These are phyloP conservation scores for Diadumene lineata DNA, from an alignment of 92 coral and sea anemone genomes.

Conservation along the genomic window DNA sequence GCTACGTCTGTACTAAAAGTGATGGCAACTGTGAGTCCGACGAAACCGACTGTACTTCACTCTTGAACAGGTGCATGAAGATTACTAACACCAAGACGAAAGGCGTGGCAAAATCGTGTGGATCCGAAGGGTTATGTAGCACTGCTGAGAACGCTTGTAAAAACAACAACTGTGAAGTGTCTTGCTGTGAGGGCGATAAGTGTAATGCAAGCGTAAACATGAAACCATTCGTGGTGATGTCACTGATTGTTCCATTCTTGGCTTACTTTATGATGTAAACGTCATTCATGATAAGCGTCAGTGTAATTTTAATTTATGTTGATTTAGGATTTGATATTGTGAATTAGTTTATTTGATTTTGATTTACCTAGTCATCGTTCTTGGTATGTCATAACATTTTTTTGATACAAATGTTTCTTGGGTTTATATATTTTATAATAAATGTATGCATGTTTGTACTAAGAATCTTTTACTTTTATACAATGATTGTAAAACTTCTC, in stretches of 20 bases:
- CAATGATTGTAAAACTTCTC: no score
- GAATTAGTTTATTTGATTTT: no score
- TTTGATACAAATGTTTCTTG: no score
- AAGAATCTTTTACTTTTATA: no score
- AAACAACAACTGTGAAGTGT: not conserved
- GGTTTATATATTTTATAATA: no score
- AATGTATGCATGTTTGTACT: no score
- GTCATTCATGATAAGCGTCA: not conserved
- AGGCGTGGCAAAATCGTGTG: not conserved
- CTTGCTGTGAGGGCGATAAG: constrained; percentile 1
- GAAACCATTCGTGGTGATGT: not conserved
- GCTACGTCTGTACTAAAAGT: constrained; percentile 11
- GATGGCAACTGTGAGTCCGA: constrained; percentile 4
- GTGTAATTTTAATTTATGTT: not conserved
- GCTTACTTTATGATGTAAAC: constrained; percentile 1
- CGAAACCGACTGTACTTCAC: not conserved
- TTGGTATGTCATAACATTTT: no score
- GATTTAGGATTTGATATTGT: no score
- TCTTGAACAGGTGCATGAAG: not conserved
- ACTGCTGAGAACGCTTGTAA: not conserved
- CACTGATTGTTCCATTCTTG: constrained; percentile 7
- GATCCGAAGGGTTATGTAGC: not conserved
- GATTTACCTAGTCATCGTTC: no score
- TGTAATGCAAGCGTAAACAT: constrained; percentile 3
- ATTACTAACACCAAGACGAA: not conserved